Conservation (phyloP, 1,140 invertebrate genomes). For the Panulirus ornatus region DNA sequence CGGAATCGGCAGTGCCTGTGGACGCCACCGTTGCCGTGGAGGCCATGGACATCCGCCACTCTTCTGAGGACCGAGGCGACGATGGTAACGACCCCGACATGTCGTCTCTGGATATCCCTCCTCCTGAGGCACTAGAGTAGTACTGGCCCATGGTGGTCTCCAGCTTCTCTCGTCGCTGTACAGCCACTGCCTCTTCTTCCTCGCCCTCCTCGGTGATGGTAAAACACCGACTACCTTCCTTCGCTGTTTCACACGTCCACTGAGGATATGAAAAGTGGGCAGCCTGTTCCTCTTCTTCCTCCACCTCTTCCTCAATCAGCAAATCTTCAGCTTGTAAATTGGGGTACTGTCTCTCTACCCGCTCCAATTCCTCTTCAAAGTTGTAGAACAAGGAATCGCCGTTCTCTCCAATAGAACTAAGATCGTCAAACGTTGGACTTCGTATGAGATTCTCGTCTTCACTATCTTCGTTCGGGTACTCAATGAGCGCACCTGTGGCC, state of each 20-base stretch:
- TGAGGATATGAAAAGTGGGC: background rate
- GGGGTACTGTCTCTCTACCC: conserved; percentile 50
- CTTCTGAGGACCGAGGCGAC: conserved; percentile 72
- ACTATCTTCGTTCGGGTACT: conserved; percentile 42
- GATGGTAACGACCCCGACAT: conserved; percentile 65
- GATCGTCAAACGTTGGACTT: conserved; percentile 30
- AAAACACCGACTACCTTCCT: background rate
- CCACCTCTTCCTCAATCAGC: background rate
- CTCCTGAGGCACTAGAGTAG: conserved; percentile 65
- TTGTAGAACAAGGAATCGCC: conserved; percentile 51
- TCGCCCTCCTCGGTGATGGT: conserved; percentile 38
- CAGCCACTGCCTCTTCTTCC: conserved; percentile 21
- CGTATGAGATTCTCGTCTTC: conserved; percentile 46
- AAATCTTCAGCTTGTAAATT: conserved; percentile 53
- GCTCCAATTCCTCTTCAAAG: conserved; percentile 59
- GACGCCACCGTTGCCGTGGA: conserved; percentile 72
- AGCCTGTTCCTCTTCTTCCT: conserved; percentile 27
- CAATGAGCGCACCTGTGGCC: conserved; percentile 16
- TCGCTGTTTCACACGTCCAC: conserved; percentile 1
- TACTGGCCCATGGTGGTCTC: conserved; percentile 61
- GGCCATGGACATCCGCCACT: conserved; percentile 73
- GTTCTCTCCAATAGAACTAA: conserved; percentile 6
- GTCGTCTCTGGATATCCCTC: conserved; percentile 35
- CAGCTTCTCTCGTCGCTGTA: conserved; percentile 21
- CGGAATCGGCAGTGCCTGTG: conserved; percentile 62